Conservation (phyloP, 2,888 invertebrate species). For the Sesamia inferens region DNA sequence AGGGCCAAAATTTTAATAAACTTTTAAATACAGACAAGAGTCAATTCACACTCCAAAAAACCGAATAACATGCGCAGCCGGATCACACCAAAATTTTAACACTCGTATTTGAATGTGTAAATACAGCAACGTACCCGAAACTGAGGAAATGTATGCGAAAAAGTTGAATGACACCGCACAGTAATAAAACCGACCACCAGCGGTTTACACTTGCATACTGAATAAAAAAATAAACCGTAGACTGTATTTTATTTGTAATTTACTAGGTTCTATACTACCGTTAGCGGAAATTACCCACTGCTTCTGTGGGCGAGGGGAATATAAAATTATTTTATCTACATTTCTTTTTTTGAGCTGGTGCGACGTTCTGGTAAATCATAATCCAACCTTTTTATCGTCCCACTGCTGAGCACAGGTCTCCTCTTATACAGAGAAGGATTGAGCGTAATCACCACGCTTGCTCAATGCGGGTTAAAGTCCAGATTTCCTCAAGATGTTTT, state of each 20-base stretch:
- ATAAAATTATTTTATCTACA: neutral
- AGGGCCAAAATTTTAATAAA: neutral
- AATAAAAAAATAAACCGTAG: slow-evolving; percentile 43
- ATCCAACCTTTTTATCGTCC: too few relatives aligned
- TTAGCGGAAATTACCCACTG: neutral
- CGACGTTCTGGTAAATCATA: neutral
- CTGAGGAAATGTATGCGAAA: slow-evolving; percentile 66
- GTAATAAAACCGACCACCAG: slow-evolving; percentile 66
- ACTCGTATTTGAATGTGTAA: slow-evolving; percentile 50
- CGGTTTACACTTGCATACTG: slow-evolving; percentile 62
- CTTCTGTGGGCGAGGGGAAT: neutral
- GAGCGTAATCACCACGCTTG: too few relatives aligned
- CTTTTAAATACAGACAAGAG: neutral
- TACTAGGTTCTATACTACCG: slow-evolving; percentile 10
- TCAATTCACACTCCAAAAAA: slow-evolving; percentile 34
- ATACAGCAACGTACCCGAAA: slow-evolving; percentile 28
- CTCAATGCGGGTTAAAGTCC: too few relatives aligned
- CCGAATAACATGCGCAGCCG: slow-evolving; percentile 15
- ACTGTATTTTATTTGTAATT: neutral
- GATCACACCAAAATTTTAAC: slow-evolving; percentile 24
- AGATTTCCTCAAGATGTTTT: too few relatives aligned
- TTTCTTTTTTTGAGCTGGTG: neutral
- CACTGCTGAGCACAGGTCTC: too few relatives aligned
- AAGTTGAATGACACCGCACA: slow-evolving; percentile 60
- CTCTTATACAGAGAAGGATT: too few relatives aligned